These are phyloP conservation scores for Trissolcus japonicus DNA, from an alignment of 2,888 invertebrate genomes.

Conservation along the genomic window DNA sequence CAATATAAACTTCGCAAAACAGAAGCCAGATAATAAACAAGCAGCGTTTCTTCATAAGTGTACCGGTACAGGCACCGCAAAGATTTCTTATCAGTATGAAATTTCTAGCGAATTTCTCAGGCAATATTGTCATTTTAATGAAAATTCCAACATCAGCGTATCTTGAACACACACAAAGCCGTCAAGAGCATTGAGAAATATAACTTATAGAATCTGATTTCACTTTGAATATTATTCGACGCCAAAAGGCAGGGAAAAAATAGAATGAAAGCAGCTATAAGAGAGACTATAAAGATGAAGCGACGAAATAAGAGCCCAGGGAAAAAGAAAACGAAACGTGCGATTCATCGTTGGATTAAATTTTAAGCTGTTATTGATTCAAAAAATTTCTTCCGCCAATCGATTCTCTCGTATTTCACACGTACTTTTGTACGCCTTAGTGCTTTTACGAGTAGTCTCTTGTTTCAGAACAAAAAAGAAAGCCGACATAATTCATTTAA, in stretches of 20 bases:
- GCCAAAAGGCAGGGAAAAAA: slow-evolving; percentile 8
- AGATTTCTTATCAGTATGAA: slow-evolving; percentile 39
- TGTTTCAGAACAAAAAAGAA: background rate
- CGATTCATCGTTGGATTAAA: slow-evolving; percentile 36
- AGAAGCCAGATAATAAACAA: slow-evolving; percentile 16
- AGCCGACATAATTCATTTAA: slow-evolving; percentile 11
- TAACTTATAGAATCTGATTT: slow-evolving; percentile 42
- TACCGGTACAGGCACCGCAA: slow-evolving; percentile 31
- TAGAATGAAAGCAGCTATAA: background rate
- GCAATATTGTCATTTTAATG: slow-evolving; percentile 45
- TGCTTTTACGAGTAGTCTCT: slow-evolving; percentile 1
- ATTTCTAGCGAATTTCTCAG: slow-evolving; percentile 28
- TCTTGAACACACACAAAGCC: slow-evolving; percentile 22
- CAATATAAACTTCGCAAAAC: too few relatives aligned
- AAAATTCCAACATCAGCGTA: slow-evolving; percentile 35
- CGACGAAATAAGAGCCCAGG: background rate
- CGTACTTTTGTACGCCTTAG: slow-evolving; percentile 1
- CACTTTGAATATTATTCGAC: slow-evolving; percentile 43
- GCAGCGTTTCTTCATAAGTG: slow-evolving; percentile 15
- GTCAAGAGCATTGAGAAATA: slow-evolving; percentile 17
- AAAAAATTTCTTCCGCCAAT: slow-evolving; percentile 24
- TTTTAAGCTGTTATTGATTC: slow-evolving; percentile 32
- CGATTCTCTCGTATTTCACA: slow-evolving; percentile 18
- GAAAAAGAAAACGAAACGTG: slow-evolving; percentile 14
- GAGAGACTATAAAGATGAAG: slow-evolving; percentile 3